A percentile compares a stretch with the other conserved stretches of the same genome.
Evolutionary conservation across 2,888 invertebrate species (phyloP).

Genomic region (Encarsia formosa): DNA sequence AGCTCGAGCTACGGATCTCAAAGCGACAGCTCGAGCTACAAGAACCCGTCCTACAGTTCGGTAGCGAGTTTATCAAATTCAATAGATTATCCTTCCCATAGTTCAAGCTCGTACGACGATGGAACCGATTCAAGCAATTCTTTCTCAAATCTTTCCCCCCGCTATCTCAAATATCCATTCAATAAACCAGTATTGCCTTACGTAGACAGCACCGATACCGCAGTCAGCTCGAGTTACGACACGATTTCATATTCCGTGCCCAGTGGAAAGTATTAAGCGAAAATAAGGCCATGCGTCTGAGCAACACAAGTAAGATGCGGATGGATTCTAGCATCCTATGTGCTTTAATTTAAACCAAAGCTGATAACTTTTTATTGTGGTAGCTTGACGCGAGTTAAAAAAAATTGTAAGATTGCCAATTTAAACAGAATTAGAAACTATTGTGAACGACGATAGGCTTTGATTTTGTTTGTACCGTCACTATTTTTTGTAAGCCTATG

Average conservation of each 20-base stretch:
- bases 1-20: slow-evolving; percentile 26
- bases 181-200: slow-evolving; percentile 30
- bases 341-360: too few species aligned
- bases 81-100: not conserved
- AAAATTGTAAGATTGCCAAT: too few species aligned
- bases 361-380: too few species aligned
- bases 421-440: too few species aligned
- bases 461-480: too few species aligned
- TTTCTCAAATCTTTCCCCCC: slow-evolving; percentile 38
- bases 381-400: too few species aligned
- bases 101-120: slow-evolving; percentile 22
- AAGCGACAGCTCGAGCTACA: slow-evolving; percentile 23
- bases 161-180: slow-evolving; percentile 36
- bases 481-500: too few species aligned
- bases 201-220: slow-evolving; percentile 23
- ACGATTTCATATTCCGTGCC: slow-evolving; percentile 48
- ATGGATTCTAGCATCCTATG: too few species aligned
- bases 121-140: slow-evolving; percentile 29
- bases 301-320: not conserved
- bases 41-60: slow-evolving; percentile 8
- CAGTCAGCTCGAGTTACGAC: slow-evolving; percentile 39
- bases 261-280: slow-evolving; percentile 34
- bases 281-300: not conserved
- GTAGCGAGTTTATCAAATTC: slow-evolving; percentile 31
- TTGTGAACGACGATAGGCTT: too few species aligned